phyloP scores from a whole-genome alignment of 2,888 invertebrate genomes.

The Diabrotica balteata region DNA sequence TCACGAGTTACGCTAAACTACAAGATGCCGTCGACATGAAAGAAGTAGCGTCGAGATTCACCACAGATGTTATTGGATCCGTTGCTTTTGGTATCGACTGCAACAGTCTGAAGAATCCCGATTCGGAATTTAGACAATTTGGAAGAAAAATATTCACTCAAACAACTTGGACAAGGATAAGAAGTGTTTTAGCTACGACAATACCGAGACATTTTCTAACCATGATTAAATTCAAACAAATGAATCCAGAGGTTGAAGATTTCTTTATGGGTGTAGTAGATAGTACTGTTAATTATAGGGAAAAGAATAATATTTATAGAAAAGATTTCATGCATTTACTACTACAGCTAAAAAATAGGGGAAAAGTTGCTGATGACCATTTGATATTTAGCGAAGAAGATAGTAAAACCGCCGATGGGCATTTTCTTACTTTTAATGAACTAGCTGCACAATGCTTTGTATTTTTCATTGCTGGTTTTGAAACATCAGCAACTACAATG shows the following conservation, averaged over 20 bases:
- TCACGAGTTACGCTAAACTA: conserved; percentile 54
- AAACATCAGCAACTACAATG: conserved; percentile 46
- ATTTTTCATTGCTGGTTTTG: conserved; percentile 46
- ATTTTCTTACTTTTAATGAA: conserved; percentile 24
- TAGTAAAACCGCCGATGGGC: conserved; percentile 6
- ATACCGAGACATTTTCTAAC: conserved; percentile 41
- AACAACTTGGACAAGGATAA: conserved; percentile 29
- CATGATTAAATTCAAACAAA: conserved; percentile 42
- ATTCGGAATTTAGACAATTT: conserved; percentile 58
- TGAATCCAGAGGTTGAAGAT: conserved; percentile 45
- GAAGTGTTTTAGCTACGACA: conserved; percentile 19
- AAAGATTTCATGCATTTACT: conserved; percentile 66
- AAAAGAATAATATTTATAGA: conserved; percentile 58
- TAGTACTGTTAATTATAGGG: conserved; percentile 60
- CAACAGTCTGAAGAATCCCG: conserved; percentile 63
- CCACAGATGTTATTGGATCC: conserved; percentile 67
- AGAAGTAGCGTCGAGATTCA: conserved; percentile 64
- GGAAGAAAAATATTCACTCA: conserved; percentile 39
- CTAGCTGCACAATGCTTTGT: conserved; percentile 40
- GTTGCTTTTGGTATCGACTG: conserved; percentile 68
- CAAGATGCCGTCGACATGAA: conserved; percentile 50
- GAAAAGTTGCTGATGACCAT: conserved; percentile 55
- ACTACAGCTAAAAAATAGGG: conserved; percentile 58
- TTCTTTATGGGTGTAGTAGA: conserved; percentile 61
- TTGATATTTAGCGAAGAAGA: conserved; percentile 36